phyloP scores from a whole-genome alignment of 2,888 invertebrate species.

The Xestoiulus laeticollis region DNA sequence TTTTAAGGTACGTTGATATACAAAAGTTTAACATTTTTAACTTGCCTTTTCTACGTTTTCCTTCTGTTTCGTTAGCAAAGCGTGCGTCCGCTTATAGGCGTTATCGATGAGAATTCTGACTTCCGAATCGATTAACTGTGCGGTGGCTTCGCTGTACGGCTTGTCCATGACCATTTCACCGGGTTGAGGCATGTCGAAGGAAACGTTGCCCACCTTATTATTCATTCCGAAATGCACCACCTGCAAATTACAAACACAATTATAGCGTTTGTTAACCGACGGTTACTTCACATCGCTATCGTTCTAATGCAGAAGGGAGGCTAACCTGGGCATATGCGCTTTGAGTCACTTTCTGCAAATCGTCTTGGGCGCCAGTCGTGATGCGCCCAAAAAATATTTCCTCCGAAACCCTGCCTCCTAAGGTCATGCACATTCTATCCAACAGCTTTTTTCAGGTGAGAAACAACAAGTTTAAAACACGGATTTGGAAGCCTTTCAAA shows the following conservation, averaged over 20 bases:
- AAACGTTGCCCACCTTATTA: conserved; percentile 93
- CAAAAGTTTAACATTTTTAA: too few species aligned
- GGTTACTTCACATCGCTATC: not conserved
- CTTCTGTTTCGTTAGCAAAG: conserved; percentile 81
- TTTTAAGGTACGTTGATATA: too few species aligned
- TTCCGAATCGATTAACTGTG: conserved; percentile 94
- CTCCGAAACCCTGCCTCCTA: conserved; percentile 97
- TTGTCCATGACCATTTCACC: conserved; percentile 94
- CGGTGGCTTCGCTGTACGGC: conserved; percentile 97
- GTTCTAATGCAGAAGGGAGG: not conserved
- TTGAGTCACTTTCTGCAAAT: conserved; percentile 96
- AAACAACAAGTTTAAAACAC: conserved; percentile 44
- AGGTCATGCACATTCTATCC: conserved; percentile 98
- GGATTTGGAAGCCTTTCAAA: not conserved
- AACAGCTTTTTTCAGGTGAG: conserved; percentile 70
- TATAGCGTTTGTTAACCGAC: not conserved
- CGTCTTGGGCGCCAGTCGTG: conserved; percentile 99
- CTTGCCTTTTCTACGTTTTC: conserved; percentile 81
- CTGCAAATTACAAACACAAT: conserved; percentile 62
- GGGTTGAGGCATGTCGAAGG: conserved; percentile 92
- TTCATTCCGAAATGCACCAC: conserved; percentile 99
- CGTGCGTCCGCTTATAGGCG: conserved; percentile 83
- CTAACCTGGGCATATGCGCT: conserved; percentile 92
- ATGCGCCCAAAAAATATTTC: conserved; percentile 95
- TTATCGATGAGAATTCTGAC: conserved; percentile 78